Percentiles rank a stretch among this genome's conserved stretches.
Evolutionary conservation across 1,140 invertebrate species (phyloP).

Genomic region (Pseudomyrmex dendroicus): DNA sequence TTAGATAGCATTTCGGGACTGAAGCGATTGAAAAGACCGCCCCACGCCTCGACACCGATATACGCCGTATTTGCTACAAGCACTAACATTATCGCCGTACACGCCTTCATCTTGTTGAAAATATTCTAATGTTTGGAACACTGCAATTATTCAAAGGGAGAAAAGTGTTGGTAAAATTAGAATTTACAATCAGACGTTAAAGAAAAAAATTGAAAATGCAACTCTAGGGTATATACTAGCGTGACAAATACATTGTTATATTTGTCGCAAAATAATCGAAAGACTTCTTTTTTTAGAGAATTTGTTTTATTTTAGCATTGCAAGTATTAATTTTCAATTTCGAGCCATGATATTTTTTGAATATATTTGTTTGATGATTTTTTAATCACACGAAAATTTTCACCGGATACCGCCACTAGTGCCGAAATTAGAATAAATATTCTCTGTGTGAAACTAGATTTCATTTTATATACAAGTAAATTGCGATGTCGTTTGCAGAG

Average conservation of each 20-base stretch:
- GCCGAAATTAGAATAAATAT: neutral
- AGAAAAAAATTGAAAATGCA: too few species aligned
- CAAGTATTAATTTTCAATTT: too few species aligned
- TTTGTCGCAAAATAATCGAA: too few species aligned
- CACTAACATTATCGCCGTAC: conserved; percentile 78
- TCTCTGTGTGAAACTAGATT: too few species aligned
- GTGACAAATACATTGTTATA: too few species aligned
- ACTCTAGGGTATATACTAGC: too few species aligned
- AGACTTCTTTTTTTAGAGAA: too few species aligned
- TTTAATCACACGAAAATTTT: neutral
- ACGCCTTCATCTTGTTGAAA: conserved; percentile 59
- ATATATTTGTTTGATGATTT: neutral
- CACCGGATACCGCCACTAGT: neutral
- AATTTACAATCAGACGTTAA: too few species aligned
- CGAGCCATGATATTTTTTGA: neutral
- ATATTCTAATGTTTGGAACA: conserved; percentile 4
- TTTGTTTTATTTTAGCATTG: too few species aligned
- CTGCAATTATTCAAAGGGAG: conserved; percentile 48
- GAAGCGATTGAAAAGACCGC: conserved; percentile 93
- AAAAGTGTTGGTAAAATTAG: neutral
- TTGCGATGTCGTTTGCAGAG: neutral
- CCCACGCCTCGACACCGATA: conserved; percentile 88
- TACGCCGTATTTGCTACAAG: conserved; percentile 77
- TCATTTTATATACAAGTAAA: neutral
- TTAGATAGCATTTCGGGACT: conserved; percentile 93